Evolutionary conservation across 35 echinoderm and acorn worm species (phyloP).

Genomic region (Diadema setosum): DNA sequence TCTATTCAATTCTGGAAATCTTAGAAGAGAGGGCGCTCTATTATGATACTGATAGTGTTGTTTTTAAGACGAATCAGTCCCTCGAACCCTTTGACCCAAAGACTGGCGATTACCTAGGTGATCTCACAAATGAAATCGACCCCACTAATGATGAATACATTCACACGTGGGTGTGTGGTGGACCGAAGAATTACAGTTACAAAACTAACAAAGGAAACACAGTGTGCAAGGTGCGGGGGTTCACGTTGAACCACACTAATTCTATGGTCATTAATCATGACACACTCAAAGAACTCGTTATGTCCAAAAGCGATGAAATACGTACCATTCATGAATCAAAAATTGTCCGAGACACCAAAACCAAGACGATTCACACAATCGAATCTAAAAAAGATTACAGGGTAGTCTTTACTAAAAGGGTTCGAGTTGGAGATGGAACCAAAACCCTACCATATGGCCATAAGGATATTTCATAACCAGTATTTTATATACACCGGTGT

Average conservation of each 20-base stretch:
- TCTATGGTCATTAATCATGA: constrained; percentile 29
- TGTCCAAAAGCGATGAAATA: background rate
- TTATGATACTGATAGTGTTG: constrained; percentile 63
- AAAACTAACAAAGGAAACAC: constrained; percentile 31
- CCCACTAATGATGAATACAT: constrained; percentile 23
- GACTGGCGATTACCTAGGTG: constrained; percentile 46
- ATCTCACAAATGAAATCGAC: constrained; percentile 56
- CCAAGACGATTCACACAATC: constrained; percentile 16
- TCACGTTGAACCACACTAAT: constrained; percentile 44
- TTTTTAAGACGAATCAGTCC: constrained; percentile 12
- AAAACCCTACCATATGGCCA: constrained; percentile 36
- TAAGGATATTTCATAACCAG: background rate
- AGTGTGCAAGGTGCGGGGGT: constrained; percentile 20
- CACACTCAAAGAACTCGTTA: constrained; percentile 14
- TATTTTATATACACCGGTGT: background rate
- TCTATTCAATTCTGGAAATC: constrained; percentile 50
- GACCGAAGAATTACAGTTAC: constrained; percentile 58
- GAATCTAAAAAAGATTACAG: constrained; percentile 40
- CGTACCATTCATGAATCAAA: background rate
- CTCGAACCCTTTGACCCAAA: background rate
- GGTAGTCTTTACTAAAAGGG: constrained; percentile 34
- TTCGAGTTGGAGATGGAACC: background rate
- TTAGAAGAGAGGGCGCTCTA: constrained; percentile 41
- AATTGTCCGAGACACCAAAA: background rate
- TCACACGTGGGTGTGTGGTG: constrained; percentile 6